Evolutionary conservation across 2,113 vertebrate species (phyloP), one percentile per base, ranked within the genome.

Genomic region (Athene cunicularia): DNA sequence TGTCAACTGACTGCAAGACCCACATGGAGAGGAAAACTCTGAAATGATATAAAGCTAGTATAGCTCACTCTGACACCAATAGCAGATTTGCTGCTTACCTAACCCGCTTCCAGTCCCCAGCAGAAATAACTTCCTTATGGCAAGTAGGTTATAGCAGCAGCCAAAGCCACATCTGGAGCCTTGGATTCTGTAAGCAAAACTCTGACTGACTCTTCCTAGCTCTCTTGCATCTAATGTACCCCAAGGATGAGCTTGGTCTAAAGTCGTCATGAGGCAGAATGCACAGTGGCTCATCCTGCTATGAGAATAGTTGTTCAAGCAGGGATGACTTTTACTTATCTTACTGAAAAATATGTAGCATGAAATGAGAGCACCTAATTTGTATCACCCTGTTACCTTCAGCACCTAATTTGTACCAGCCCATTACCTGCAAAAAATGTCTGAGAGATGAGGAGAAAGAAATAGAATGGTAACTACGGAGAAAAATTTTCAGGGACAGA

Each of bases 171-270:
- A n/a, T 18, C 30, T 90, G 56, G 41, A 92, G 16, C 26, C 55
- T 74, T 71, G 27, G 33, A 39, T 79, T 90, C 52, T 56, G 5
- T 18, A 74, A 63, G 24, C 22, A 58, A 80, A 88, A 15, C 9
- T 14, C 8, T 0, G 0, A 0, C 2, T 55, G 21, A 18, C 22
- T 60, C 16, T 80, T 80, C 17, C 18, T 58, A 62, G 12, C 22
- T 52, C 4, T 82, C 26, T 64, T 75, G 11, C 33, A 59, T 20
- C 20, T 52, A 72, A 22, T 33, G 21, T 4, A 52, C 68, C 73
- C 63, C 68, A 93, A 8, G 16, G 5, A 35, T 62, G 30, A 79
- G 23, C 32, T 43, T 74, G 21, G 17, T 47, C 70, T 79, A n/a
- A 86, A 85, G 20, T 45, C 9, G 30, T 86, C 27, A 14, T 43